Evolutionary conservation across 2,797 vertebrate species (phyloP), one percentile per base, ranked within the genome.

Genomic region (Crocidura indochinensis): DNA sequence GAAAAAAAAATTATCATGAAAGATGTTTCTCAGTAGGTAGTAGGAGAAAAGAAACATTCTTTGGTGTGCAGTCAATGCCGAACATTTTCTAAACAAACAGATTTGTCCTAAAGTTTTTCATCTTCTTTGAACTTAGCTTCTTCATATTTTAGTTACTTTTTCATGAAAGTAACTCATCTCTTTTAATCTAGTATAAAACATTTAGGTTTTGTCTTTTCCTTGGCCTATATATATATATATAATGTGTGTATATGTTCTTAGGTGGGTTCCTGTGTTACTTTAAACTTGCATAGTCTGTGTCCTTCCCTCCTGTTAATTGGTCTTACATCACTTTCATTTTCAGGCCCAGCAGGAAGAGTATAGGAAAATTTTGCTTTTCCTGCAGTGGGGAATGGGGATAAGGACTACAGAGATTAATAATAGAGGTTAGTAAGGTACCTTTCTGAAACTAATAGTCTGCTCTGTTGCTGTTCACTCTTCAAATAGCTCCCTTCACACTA

Each of bases 271-370:
- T 10, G 0, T 69, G 62, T 85, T 29, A 24, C 3, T 6, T 85
- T 75, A 75, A 85, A 69, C 69, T 27, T 74, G 26, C 49, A 65
- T n/a, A n/a, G 24, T 64, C 29, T 69, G 26, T 85, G 27, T 64
- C 3, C 9, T 75, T 76, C 64, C 64, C 69, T 81, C 56, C 82
- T 53, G 44, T 86, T 76, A 75, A 86, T 86, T 17, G 69, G 26
- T 76, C 6, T 65, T 81, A 64, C 31, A 64, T 75, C 64, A 53
- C 26, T 76, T 80, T 90, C 69, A 90, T 85, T 90, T 20, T 69
- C 53, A 76, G 10, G 64, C 76, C 65, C 29, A 53, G 26, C 15
- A 5, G n/a, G 51, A 71, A 75, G 2, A 22, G 44, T 29, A 75
- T 26, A 64, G 46, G 44, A 62, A 80, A 51, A 68, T 75, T 46